Evolutionary conservation across 2,888 invertebrate genomes (phyloP), one percentile per base, ranked within the genome.

Genomic region (Cerceris ruficornis): DNA sequence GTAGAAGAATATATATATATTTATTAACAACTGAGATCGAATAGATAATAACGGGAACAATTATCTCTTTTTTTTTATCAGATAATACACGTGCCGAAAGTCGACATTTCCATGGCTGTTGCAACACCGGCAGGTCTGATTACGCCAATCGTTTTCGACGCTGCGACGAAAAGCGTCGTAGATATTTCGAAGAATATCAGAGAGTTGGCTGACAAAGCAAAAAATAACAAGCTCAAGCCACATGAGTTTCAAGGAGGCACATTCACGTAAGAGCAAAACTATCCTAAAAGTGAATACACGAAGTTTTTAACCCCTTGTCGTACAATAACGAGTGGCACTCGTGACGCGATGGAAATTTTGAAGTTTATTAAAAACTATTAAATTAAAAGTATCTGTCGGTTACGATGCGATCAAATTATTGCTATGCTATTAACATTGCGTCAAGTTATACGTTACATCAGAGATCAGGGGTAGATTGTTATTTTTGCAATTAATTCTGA

Each of bases 171-270:
- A 81, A 93, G 93, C 41, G 91, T 95, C 15, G 87, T 92, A 28
- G 93, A 94, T 64, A 95, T 95, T 77, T 93, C 94, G 2, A 88
- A 88, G 28, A 92, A 91, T 69, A 93, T 95, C 42, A 92, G 93
- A 79, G 92, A 93, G 66, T 89, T 95, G 71, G 95, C 95, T 46
- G 92, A 90, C 1, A 94, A 94, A 90, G 95, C 95, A 7, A 92
- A 93, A 75, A 93, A 93, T 65, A 95, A 95, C 62, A 95, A 95
- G 88, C 92, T 96, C 11, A 94, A 95, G 84, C 95, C 95, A 9
- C 93, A 95, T 61, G 96, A 96, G 92, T 95, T 95, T 87, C 94
- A 95, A 93, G 96, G 94, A 58, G 94, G 94, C 80, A 91, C 93
- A 41, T 94, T 94, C 77, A 93, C 94, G 94, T 94, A 90, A 91